Base-by-base conservation (phyloP, 2,113 vertebrate species). In the Oreochromis niloticus region DNA sequence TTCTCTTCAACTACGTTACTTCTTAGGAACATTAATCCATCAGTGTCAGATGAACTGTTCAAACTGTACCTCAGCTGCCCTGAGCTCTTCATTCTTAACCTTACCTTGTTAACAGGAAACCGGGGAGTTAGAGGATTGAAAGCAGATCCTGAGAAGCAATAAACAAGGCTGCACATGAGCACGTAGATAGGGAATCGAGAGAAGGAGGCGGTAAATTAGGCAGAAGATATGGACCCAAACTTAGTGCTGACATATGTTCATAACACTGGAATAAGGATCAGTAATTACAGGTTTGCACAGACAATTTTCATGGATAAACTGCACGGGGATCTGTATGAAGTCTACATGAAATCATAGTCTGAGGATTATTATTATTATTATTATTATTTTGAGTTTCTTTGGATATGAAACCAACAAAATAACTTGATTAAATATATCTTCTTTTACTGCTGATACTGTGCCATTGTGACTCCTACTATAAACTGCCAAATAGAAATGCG, bases 11-110 rank as follows among this genome's bases (percentile, higher is more conserved):
- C 32, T 34, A 8, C 41, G 13, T 88, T 32, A 84, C 66, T 56
- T 54, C 32, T 36, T 1, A 63, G 56, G 55, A 82, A 83, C n/a
- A 86, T 80, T 43, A 66, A 93, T 92, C 87, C 87, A 89, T 93
- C 92, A 88, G 3, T 82, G 90, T 86, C 91, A 92, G 39, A 79
- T 12, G 56, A 83, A 78, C 71, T 63, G 85, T 79, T 66, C 32
- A 80, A 32, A 82, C 34, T 55, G n/a, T 10, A 43, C 75, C 30
- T 59, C 86, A 92, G 87, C 90, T 93, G 93, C 87, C 84, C 11
- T 63, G 63, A 73, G 84, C 17, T 86, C 85, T 94, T 92, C 86
- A 90, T 92, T 91, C 91, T 83, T 87, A 83, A 68, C 84, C 87
- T 87, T 61, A 24, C 7, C 79, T 85, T 81, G 85, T 92, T 91